Evolutionary conservation across 2,888 invertebrate genomes (phyloP).

Genomic region (Abscondita cerata): DNA sequence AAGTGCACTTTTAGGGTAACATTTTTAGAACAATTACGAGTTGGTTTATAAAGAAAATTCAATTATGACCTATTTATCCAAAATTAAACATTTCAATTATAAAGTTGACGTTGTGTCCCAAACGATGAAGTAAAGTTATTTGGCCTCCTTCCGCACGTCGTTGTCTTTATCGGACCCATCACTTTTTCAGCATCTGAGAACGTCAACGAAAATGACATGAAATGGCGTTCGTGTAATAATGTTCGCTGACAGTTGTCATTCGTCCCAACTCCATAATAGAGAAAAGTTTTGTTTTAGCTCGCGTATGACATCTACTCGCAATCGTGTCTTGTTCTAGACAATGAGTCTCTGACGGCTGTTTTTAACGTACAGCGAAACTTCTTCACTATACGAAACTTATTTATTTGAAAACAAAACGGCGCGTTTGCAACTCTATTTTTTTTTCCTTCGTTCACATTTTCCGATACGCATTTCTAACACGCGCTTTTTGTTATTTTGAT

Average conservation of each 20-base stretch:
- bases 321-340: slow-evolving; percentile 42
- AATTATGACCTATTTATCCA: slow-evolving; percentile 8
- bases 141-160: slow-evolving; percentile 36
- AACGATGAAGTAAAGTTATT: slow-evolving; percentile 31
- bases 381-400: slow-evolving; percentile 12
- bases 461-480: slow-evolving; percentile 6
- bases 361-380: slow-evolving; percentile 23
- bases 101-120: slow-evolving; percentile 26
- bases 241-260: slow-evolving; percentile 59
- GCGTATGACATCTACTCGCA: slow-evolving; percentile 41
- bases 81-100: slow-evolving; percentile 29
- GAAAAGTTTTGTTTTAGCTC: slow-evolving; percentile 54
- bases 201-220: slow-evolving; percentile 50
- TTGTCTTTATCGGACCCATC: slow-evolving; percentile 43
- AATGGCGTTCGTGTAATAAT: slow-evolving; percentile 56
- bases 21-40: too few relatives aligned
- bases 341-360: slow-evolving; percentile 38
- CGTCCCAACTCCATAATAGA: slow-evolving; percentile 53
- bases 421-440: slow-evolving; percentile 4
- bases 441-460: neutral
- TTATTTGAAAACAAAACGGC: neutral
- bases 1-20: too few relatives aligned
- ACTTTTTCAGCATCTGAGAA: slow-evolving; percentile 43
- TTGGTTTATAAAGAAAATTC: neutral
- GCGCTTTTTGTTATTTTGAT: neutral